A percentile compares a stretch with the other conserved stretches of the same genome.
phyloP scores from a whole-genome alignment of 2,797 vertebrate genomes.

The Pampus argenteus region DNA sequence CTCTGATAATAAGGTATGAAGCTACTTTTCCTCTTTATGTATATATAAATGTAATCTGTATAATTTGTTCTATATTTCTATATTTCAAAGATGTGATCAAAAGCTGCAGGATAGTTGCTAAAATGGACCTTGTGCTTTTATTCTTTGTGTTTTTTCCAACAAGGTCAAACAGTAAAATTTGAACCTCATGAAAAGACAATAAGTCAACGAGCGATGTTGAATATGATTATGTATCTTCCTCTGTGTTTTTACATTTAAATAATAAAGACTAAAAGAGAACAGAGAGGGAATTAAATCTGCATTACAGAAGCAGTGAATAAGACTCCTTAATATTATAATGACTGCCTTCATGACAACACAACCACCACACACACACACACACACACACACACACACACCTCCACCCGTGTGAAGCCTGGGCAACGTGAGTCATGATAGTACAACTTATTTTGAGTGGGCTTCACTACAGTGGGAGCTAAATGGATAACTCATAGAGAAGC shows the following conservation, averaged over 20 bases:
- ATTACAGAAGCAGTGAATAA: constrained; percentile 11
- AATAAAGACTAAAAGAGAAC: background rate
- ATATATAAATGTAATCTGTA: too few species aligned
- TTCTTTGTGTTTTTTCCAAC: background rate
- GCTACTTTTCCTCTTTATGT: too few species aligned
- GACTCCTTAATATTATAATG: constrained; percentile 21
- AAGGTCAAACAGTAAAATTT: background rate
- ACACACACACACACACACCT: constrained; percentile 21
- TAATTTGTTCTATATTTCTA: too few species aligned
- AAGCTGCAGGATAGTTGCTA: too few species aligned
- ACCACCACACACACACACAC: constrained; percentile 8
- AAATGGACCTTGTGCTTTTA: too few species aligned
- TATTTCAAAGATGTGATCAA: too few species aligned
- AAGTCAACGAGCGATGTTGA: background rate
- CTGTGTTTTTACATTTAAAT: background rate
- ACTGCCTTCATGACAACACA: constrained; percentile 17
- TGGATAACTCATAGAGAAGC: constrained; percentile 15
- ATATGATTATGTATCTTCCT: background rate
- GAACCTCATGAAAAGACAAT: background rate
- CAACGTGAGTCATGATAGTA: constrained; percentile 63
- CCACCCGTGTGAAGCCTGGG: constrained; percentile 27
- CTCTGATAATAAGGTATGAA: too few species aligned
- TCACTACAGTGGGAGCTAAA: constrained; percentile 47
- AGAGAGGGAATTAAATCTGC: constrained; percentile 22
- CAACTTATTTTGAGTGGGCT: constrained; percentile 58